Percentiles rank a stretch among this genome's conserved stretches.
Evolutionary conservation across 2,888 invertebrate genomes (phyloP).

Genomic region (Bugulina stolonifera): DNA sequence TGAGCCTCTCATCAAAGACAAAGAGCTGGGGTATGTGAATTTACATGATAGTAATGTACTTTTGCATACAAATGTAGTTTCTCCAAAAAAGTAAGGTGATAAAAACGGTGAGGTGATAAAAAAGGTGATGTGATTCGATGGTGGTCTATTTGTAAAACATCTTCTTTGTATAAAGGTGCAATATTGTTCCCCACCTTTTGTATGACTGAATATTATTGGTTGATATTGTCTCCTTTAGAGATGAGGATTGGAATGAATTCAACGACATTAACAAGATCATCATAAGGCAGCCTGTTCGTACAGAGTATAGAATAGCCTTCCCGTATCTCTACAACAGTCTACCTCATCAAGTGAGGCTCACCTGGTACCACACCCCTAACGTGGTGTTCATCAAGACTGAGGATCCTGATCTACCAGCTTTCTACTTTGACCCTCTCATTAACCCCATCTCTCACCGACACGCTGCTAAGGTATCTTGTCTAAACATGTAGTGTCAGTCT

Average conservation of each 20-base stretch:
- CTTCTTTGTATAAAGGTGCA: too few relatives aligned
- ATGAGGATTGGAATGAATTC: conserved; percentile 99
- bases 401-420: conserved; percentile 98
- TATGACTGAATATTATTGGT: too few relatives aligned
- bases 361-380: conserved; percentile 98
- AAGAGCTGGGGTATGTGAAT: conserved; percentile 72
- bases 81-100: background rate
- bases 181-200: too few relatives aligned
- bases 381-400: conserved; percentile 99
- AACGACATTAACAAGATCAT: conserved; percentile 99
- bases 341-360: conserved; percentile 95
- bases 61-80: background rate
- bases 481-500: too few relatives aligned
- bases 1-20: conserved; percentile 96
- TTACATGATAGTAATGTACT: background rate
- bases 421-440: conserved; percentile 98
- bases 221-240: conserved; percentile 64
- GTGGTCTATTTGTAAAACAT: too few relatives aligned
- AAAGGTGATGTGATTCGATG: too few relatives aligned
- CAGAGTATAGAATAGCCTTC: conserved; percentile 98
- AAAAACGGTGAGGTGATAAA: too few relatives aligned
- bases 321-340: conserved; percentile 98
- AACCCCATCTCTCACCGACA: conserved; percentile 87
- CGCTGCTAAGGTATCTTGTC: conserved; percentile 48
- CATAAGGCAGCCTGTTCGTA: conserved; percentile 93